phyloP scores from a whole-genome alignment of 2,797 vertebrate genomes.

The Rhabdomys pumilio region DNA sequence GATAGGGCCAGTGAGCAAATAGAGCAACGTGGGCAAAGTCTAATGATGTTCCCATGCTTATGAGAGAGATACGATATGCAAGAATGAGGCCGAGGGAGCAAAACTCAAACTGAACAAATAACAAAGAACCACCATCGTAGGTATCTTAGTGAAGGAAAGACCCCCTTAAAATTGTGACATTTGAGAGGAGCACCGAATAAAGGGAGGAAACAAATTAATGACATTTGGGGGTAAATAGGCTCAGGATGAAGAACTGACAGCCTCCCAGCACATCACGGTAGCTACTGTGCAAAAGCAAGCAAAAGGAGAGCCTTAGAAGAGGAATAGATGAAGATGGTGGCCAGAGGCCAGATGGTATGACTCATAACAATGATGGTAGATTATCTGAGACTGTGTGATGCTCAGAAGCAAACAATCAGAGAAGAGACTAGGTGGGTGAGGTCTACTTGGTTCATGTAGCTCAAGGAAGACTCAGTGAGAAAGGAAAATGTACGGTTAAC shows the following conservation, averaged over 20 bases:
- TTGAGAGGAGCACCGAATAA: neutral
- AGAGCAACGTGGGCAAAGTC: neutral
- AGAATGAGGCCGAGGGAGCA: neutral
- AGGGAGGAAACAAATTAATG: neutral
- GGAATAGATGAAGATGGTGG: neutral
- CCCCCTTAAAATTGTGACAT: neutral
- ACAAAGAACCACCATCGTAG: neutral
- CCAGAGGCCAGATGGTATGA: neutral
- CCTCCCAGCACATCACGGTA: neutral
- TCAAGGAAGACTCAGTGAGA: slow-evolving; percentile 8
- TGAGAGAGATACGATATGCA: neutral
- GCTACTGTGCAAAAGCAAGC: neutral
- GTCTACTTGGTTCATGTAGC: neutral
- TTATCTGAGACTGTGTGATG: neutral
- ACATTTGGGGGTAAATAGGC: neutral
- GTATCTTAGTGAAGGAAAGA: neutral
- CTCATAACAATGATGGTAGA: neutral
- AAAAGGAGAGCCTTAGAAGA: neutral
- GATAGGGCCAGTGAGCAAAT: neutral
- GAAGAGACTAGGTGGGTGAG: neutral
- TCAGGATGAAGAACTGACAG: neutral
- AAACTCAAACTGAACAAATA: neutral
- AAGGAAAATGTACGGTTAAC: slow-evolving; percentile 37
- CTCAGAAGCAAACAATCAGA: neutral
- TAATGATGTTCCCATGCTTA: neutral